A percentile compares a stretch with the other conserved stretches of the same genome.
phyloP scores from a whole-genome alignment of 2,113 vertebrate species.

The Indicator indicator region DNA sequence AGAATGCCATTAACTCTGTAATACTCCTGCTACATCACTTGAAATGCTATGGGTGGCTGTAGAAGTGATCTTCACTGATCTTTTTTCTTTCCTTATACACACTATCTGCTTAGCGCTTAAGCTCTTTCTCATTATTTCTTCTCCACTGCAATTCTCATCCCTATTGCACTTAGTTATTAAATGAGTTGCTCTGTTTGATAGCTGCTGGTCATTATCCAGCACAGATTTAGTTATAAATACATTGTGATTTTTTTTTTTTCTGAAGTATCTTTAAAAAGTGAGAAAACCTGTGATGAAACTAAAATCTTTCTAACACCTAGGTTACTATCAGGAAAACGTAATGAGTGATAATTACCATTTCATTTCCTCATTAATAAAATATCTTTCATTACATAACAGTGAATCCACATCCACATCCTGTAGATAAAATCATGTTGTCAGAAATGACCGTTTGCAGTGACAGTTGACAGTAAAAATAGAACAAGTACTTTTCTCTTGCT shows the following conservation, averaged over 20 bases:
- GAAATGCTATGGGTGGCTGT: rapidly evolving
- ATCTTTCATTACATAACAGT: not conserved
- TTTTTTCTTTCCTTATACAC: not conserved
- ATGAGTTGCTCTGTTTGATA: not conserved
- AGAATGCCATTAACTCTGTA: not conserved
- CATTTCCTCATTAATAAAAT: not conserved
- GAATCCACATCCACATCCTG: not conserved
- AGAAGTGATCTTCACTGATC: not conserved
- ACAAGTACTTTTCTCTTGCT: not conserved
- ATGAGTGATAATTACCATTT: not conserved
- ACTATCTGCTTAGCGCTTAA: not conserved
- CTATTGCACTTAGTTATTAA: not conserved
- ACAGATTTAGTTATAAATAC: not conserved
- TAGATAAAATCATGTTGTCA: rapidly evolving
- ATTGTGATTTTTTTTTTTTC: not conserved
- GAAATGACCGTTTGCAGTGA: not conserved
- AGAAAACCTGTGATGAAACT: not conserved
- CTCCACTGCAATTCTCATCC: not conserved
- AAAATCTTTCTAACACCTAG: not conserved
- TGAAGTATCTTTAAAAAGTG: not conserved
- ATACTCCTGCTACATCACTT: not conserved
- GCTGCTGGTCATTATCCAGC: not conserved
- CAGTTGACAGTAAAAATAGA: not conserved
- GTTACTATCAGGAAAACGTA: not conserved
- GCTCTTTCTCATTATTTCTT: not conserved